phyloP scores from a whole-genome alignment of 2,797 vertebrate species.

The Micropoecilia bifurca region DNA sequence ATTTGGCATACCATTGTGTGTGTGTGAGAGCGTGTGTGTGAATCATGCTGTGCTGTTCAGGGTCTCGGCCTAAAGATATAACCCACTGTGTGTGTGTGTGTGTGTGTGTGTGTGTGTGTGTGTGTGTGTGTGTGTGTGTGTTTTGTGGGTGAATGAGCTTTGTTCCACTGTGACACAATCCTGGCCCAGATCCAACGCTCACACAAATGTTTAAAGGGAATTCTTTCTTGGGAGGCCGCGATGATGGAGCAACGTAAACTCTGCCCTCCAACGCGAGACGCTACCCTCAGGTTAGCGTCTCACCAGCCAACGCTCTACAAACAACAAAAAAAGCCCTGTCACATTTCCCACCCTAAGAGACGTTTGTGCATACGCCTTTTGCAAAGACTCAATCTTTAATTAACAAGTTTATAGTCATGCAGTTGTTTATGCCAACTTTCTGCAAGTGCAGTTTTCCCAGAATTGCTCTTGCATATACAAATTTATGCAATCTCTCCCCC shows the following conservation, averaged over 20 bases:
- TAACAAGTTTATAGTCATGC: conserved; percentile 12
- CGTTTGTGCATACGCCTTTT: neutral
- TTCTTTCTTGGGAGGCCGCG: conserved; percentile 17
- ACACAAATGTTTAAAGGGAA: conserved; percentile 25
- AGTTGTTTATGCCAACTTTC: conserved; percentile 27
- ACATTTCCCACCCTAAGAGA: neutral
- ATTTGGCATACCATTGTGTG: conserved; percentile 35
- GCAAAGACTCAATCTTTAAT: conserved; percentile 10
- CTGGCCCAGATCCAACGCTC: conserved; percentile 38
- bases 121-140: conserved; percentile 26
- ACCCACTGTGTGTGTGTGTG: conserved; percentile 53
- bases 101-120: neutral
- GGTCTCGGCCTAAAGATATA: conserved; percentile 61
- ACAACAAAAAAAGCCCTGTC: neutral
- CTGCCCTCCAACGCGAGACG: conserved; percentile 29
- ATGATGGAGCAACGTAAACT: conserved; percentile 31
- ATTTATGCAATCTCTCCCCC: conserved; percentile 27
- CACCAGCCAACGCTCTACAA: conserved; percentile 15
- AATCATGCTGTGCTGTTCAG: conserved; percentile 46
- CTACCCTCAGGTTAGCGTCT: conserved; percentile 21
- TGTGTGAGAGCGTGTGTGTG: conserved; percentile 33
- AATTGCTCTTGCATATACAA: conserved; percentile 11
- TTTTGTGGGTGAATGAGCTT: conserved; percentile 33
- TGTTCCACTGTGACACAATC: conserved; percentile 33
- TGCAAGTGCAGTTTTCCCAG: conserved; percentile 21